These are phyloP conservation scores for Planococcus citri DNA, from an alignment of 1,140 invertebrate species.

Conservation along the genomic window DNA sequence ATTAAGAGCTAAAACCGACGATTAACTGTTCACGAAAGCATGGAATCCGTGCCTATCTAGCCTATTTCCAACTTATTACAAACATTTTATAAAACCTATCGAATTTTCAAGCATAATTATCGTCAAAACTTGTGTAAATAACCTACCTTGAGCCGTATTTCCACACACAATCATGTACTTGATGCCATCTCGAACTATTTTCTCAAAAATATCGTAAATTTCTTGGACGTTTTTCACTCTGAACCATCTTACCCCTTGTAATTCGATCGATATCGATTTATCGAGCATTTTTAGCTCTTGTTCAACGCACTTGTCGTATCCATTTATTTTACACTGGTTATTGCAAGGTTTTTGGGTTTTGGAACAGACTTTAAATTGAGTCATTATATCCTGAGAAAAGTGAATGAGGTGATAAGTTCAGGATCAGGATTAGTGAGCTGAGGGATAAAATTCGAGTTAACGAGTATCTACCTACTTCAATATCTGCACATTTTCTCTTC, in stretches of 20 bases:
- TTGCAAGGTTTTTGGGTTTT: constrained; percentile 2
- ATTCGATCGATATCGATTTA: background rate
- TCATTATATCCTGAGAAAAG: background rate
- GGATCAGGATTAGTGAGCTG: no score
- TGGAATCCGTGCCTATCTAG: no score
- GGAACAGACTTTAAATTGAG: background rate
- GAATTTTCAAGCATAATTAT: no score
- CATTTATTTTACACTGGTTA: background rate
- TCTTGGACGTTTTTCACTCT: constrained; percentile 15
- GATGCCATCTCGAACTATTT: constrained; percentile 33
- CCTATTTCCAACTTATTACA: no score
- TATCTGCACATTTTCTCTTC: background rate
- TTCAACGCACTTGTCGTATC: no score
- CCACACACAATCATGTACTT: constrained; percentile 49
- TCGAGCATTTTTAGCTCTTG: background rate
- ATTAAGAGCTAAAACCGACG: no score
- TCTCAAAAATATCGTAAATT: constrained; percentile 40
- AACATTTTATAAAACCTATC: no score
- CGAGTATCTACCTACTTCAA: background rate
- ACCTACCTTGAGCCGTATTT: constrained; percentile 58
- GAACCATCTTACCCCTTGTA: constrained; percentile 21
- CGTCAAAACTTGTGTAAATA: no score
- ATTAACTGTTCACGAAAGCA: no score
- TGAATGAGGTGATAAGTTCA: no score
- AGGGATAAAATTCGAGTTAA: no score